These are phyloP conservation scores for Polypterus bichir DNA, from an alignment of 2,113 vertebrate genomes.

Conservation along the genomic window DNA sequence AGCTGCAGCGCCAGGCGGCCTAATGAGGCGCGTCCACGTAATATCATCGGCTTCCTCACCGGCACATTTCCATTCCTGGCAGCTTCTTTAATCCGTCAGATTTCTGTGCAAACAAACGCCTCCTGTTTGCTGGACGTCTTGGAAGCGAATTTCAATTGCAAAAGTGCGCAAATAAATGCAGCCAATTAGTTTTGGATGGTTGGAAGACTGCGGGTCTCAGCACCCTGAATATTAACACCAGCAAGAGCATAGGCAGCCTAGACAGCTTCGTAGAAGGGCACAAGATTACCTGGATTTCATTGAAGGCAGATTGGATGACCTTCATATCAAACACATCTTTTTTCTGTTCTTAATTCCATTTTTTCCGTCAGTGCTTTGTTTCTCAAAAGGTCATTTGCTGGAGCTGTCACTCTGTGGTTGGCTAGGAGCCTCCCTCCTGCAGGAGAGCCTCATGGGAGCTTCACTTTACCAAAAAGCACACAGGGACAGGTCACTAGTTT, in stretches of 20 bases:
- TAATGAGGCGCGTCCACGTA: no score
- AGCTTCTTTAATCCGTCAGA: background rate
- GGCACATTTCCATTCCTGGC: no score
- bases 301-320: slow-evolving; percentile 2
- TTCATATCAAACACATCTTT: background rate
- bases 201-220: background rate
- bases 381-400: background rate
- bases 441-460: slow-evolving; percentile 4
- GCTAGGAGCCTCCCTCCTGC: slow-evolving; percentile 13
- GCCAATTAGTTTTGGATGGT: background rate
- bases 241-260: no score
- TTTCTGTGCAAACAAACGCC: background rate
- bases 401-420: background rate
- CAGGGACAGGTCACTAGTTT: slow-evolving; percentile 6
- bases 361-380: background rate
- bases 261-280: background rate
- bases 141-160: background rate
- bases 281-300: slow-evolving; percentile 1
- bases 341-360: background rate
- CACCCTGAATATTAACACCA: no score
- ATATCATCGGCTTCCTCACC: no score
- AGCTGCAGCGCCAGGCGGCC: no score
- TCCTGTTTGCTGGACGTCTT: background rate
- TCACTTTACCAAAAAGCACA: slow-evolving; percentile 18
- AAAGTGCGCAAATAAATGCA: background rate